Percentiles rank a stretch among this genome's conserved stretches.
Evolutionary conservation across 1,140 invertebrate species (phyloP).

Genomic region (Leptopilina clavipes): DNA sequence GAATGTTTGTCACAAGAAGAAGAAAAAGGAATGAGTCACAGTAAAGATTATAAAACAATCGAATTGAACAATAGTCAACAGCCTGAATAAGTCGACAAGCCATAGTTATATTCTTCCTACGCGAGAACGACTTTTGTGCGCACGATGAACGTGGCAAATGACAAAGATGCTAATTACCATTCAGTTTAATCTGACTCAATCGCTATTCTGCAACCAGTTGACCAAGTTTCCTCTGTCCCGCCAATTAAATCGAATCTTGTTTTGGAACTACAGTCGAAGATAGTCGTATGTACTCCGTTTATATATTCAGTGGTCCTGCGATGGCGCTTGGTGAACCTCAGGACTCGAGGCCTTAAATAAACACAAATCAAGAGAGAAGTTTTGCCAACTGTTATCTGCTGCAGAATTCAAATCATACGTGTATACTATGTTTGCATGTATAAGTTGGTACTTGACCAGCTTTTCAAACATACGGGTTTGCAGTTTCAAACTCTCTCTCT

Average conservation of each 20-base stretch:
- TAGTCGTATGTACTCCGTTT: background rate
- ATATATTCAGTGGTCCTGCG: background rate
- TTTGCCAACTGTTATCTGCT: constrained; percentile 49
- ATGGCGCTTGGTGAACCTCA: constrained; percentile 40
- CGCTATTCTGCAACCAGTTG: background rate
- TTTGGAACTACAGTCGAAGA: background rate
- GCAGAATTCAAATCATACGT: constrained; percentile 52
- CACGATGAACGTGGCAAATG: background rate
- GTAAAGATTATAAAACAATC: background rate
- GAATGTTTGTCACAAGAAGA: background rate
- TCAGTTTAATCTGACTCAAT: background rate
- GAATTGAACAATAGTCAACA: background rate
- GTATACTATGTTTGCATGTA: constrained; percentile 43
- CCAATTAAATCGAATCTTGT: constrained; percentile 11
- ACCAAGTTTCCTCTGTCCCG: background rate
- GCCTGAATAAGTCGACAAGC: background rate
- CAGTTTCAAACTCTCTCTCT: constrained; percentile 51
- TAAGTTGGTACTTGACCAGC: constrained; percentile 33
- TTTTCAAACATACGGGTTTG: constrained; percentile 50
- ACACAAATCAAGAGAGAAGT: constrained; percentile 43
- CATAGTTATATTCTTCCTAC: constrained; percentile 18
- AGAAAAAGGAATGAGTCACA: background rate
- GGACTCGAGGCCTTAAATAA: constrained; percentile 45
- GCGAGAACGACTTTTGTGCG: background rate
- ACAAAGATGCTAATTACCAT: constrained; percentile 15